Conservation (phyloP, 2,888 invertebrate genomes). For the Ypsolopha sequella region DNA sequence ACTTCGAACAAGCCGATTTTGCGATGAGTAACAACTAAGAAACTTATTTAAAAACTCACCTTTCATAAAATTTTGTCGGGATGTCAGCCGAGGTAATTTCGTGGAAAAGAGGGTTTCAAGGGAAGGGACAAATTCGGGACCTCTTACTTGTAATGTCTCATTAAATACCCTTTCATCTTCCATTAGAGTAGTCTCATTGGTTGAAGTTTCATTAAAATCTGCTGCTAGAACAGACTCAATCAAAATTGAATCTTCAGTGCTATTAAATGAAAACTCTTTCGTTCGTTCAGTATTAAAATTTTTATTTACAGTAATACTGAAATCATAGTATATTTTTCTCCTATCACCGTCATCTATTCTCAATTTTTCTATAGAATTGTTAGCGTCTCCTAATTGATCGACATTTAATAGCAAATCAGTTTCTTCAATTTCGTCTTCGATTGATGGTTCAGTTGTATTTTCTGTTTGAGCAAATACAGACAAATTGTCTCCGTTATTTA, state of each 20-base stretch:
- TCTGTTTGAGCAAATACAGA: neutral
- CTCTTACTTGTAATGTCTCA: neutral
- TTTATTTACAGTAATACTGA: constrained; percentile 48
- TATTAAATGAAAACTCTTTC: neutral
- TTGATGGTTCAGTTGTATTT: too few relatives aligned
- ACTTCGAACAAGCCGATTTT: neutral
- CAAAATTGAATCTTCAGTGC: neutral
- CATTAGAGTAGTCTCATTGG: neutral
- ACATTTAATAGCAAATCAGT: constrained; percentile 10
- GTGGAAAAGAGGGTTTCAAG: neutral
- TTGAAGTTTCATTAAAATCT: neutral
- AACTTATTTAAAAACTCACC: neutral
- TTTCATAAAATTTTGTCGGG: neutral
- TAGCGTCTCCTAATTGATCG: constrained; percentile 13
- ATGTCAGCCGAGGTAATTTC: neutral
- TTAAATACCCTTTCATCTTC: neutral
- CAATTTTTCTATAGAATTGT: constrained; percentile 45
- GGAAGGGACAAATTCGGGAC: neutral
- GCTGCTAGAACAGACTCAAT: neutral
- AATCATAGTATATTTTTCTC: constrained; percentile 50
- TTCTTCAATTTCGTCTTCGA: constrained; percentile 2
- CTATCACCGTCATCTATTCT: constrained; percentile 46
- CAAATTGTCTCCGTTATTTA: constrained; percentile 4
- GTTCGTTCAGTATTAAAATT: constrained; percentile 11
- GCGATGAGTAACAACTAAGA: too few relatives aligned